A percentile compares a stretch with the other conserved stretches of the same genome.
Evolutionary conservation across 2,888 invertebrate species (phyloP).

Genomic region (Anaspis maculata): DNA sequence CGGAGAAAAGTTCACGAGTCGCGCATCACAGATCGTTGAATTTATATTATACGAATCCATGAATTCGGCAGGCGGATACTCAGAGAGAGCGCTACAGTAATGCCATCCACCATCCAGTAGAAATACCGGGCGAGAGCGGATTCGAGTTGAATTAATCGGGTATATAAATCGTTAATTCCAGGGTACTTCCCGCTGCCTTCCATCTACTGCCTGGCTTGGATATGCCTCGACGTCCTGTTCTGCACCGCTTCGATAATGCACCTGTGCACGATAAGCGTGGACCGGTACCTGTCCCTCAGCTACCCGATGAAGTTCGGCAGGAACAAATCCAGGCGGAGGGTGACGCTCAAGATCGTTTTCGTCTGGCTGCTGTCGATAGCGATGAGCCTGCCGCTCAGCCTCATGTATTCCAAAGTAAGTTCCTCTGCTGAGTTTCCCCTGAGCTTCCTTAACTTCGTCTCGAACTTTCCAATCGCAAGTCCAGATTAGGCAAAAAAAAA

Average conservation of each 20-base stretch:
- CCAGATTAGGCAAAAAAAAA: no score
- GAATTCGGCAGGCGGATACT: no score
- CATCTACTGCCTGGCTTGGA: slow-evolving; percentile 87
- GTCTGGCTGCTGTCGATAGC: slow-evolving; percentile 91
- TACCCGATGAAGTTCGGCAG: slow-evolving; percentile 91
- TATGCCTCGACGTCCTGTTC: slow-evolving; percentile 89
- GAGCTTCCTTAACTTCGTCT: background rate
- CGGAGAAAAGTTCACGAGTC: no score
- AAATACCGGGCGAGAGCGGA: no score
- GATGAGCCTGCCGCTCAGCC: slow-evolving; percentile 82
- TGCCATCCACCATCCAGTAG: no score
- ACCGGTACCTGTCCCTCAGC: slow-evolving; percentile 83
- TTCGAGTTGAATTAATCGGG: no score
- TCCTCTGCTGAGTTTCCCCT: background rate
- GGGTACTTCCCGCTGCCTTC: slow-evolving; percentile 77
- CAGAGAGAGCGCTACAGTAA: no score
- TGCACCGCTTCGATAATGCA: slow-evolving; percentile 98
- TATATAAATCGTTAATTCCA: slow-evolving; percentile 42
- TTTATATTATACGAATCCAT: no score
- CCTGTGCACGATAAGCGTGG: slow-evolving; percentile 92
- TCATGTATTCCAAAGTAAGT: slow-evolving; percentile 78
- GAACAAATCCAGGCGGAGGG: slow-evolving; percentile 77
- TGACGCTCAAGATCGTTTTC: slow-evolving; percentile 82
- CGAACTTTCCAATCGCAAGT: background rate
- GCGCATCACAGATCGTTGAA: no score